Conservation (phyloP, 2,888 invertebrate species). For the Himalopsyche kuldschensis region DNA sequence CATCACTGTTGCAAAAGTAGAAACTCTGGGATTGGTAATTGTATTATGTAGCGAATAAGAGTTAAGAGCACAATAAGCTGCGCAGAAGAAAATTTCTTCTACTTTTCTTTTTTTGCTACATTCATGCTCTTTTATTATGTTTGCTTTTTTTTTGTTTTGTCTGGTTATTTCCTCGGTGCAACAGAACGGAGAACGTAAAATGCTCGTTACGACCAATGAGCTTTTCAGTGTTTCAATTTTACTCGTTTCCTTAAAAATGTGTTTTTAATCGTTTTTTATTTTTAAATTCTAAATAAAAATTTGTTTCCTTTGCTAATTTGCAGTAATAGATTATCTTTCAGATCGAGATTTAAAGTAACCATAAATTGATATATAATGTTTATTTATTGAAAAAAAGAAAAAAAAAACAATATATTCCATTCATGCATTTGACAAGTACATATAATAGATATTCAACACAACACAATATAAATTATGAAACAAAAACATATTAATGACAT, state of each 20-base stretch:
- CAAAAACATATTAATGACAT: too few relatives aligned
- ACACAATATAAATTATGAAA: too few relatives aligned
- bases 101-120: not conserved
- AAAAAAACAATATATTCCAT: too few relatives aligned
- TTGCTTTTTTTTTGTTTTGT: not conserved
- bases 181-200: conserved; percentile 17
- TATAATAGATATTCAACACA: too few relatives aligned
- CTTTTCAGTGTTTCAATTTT: not conserved
- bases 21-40: conserved; percentile 27
- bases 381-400: too few relatives aligned
- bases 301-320: too few relatives aligned
- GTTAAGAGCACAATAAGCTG: conserved; percentile 28
- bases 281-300: not conserved
- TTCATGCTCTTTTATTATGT: conserved; percentile 23
- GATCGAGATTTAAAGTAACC: too few relatives aligned
- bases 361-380: too few relatives aligned
- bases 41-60: conserved; percentile 32
- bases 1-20: conserved; percentile 3
- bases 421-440: too few relatives aligned
- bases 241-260: not conserved
- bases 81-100: conserved; percentile 8
- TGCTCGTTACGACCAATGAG: conserved; percentile 24
- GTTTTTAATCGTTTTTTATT: not conserved
- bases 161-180: not conserved
- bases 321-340: too few relatives aligned